These are phyloP conservation scores for Drosophila mimetica DNA, from an alignment of 2,888 invertebrate genomes.

Conservation along the genomic window DNA sequence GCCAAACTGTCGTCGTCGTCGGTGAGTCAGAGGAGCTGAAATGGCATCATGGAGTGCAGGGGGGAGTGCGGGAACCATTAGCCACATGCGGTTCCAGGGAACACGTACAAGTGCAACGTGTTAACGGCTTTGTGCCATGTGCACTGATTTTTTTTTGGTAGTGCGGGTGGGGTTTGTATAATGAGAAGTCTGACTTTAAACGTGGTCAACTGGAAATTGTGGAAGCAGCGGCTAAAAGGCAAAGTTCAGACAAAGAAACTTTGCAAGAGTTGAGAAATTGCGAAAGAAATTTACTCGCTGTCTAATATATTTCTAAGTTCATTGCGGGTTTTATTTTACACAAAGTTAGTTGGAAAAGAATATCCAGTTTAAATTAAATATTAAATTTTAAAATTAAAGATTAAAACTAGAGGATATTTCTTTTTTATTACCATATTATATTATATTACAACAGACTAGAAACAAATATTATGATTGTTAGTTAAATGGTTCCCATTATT, in stretches of 20 bases:
- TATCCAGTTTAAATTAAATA: too few relatives aligned
- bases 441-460: too few relatives aligned
- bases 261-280: slow-evolving; percentile 4
- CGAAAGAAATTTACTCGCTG: slow-evolving; percentile 10
- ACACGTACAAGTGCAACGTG: slow-evolving; percentile 46
- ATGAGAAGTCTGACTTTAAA: slow-evolving; percentile 24
- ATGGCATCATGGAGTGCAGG: not conserved
- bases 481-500: too few relatives aligned
- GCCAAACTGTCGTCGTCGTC: slow-evolving; percentile 26
- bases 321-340: not conserved
- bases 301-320: not conserved
- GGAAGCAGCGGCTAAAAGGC: not conserved
- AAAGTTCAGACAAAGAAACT: slow-evolving; percentile 22
- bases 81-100: slow-evolving; percentile 42
- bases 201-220: slow-evolving; percentile 40
- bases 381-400: not conserved
- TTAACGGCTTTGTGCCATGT: slow-evolving; percentile 39
- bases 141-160: slow-evolving; percentile 25
- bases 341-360: not conserved
- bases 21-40: slow-evolving; percentile 20
- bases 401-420: not conserved
- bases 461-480: too few relatives aligned
- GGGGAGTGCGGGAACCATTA: not conserved
- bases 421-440: too few relatives aligned
- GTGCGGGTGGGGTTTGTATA: slow-evolving; percentile 3